Conservation (phyloP, 2,113 vertebrate species). For the Ceuthmochares aereus region DNA sequence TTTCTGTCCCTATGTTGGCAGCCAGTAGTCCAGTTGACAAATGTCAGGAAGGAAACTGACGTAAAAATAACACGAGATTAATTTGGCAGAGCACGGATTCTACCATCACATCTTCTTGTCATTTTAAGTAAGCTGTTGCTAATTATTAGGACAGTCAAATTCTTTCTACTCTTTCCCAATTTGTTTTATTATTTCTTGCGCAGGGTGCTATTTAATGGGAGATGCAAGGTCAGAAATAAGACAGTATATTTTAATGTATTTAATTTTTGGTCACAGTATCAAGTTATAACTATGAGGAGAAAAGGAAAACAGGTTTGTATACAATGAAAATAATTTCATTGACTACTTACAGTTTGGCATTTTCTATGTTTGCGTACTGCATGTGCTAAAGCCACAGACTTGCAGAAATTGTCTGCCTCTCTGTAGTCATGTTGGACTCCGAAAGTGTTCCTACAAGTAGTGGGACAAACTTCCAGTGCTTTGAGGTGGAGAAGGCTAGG, state of each 20-base stretch:
- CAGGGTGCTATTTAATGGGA: not conserved
- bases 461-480: not conserved
- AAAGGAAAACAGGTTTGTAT: not conserved
- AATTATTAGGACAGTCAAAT: not conserved
- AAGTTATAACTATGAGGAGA: not conserved
- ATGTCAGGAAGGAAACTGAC: constrained; percentile 35
- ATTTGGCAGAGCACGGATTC: constrained; percentile 10
- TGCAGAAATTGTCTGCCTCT: not conserved
- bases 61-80: constrained; percentile 50
- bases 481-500: not conserved
- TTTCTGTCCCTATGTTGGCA: not conserved
- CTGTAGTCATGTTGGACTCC: not conserved
- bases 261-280: not conserved
- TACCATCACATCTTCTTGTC: not conserved
- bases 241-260: not conserved
- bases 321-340: not conserved
- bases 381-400: not conserved
- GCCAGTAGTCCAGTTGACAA: constrained; percentile 17
- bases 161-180: not conserved
- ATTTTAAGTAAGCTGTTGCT: not conserved
- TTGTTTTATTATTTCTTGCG: constrained; percentile 3
- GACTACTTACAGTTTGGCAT: not conserved
- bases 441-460: not conserved
- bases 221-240: not conserved
- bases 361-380: not conserved